Base-by-base conservation (phyloP, 2,888 invertebrate species). In the Xylocampa areola region DNA sequence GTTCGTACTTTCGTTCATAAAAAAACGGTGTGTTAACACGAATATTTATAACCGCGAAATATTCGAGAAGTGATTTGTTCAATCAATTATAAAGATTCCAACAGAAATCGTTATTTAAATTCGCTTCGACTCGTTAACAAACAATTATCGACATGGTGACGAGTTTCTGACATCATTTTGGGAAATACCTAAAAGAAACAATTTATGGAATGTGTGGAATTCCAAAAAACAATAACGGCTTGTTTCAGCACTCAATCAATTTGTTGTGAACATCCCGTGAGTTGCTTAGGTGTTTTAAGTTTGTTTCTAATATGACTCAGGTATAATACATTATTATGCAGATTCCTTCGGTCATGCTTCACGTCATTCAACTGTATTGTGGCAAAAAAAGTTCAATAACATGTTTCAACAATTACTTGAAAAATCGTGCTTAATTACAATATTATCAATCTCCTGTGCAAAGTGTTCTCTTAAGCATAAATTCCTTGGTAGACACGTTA, bases 311-410 rank as follows among this genome's bases (percentile, higher is more conserved):
- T 32, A 39, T 76, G 75, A 74, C 61, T 80, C 76, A 65, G 58
- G 70, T 72, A n/a, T n/a, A n/a, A n/a, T n/a, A n/a, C 48, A 83
- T 84, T 84, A 78, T 81, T 80, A 87, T 86, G 84, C 78, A 84
- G 79, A 88, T 88, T 82, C 73, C 77, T 75, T 74, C 60, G 44
- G 61, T 51, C 53, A 62, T 33, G 68, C 52, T 54, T 60, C 27
- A 59, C 55, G 64, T 44, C 35, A 62, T 68, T 65, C 64, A 72
- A 50, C 17, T 60, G 32, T 43, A 52, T 61, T 53, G 30, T 27
- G 27, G 68, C 68, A 53, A 59, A 65, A 74, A 73, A 77, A 79
- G 78, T 79, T 76, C 74, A 77, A 75, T 80, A 80, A 72, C 77
- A 78, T 72, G 52, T 57, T 68, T 47, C 49, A 21, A 30, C 50